Base-by-base conservation (phyloP, 1,140 invertebrate species). In the Drosophila novamexicana region DNA sequence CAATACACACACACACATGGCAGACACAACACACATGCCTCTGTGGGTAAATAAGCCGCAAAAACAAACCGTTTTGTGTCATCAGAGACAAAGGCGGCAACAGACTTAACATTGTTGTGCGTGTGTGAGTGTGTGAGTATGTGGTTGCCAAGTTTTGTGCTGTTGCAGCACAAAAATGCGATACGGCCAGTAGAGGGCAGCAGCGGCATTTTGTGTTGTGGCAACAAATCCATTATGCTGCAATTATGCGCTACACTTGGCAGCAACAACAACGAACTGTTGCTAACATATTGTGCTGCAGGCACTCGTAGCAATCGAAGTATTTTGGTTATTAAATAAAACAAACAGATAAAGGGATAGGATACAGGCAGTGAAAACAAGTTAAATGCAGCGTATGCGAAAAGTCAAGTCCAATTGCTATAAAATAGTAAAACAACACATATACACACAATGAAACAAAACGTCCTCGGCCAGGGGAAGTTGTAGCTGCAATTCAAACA, bases 251-350 rank as follows among this genome's bases (percentile, higher is more conserved):
- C 75, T 70, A 89, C 83, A 83, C 81, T 81, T 66, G 68, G 61
- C 73, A 64, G 54, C 71, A 63, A 18, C 29, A 52, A 47, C 62
- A 69, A 69, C 22, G 22, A 29, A 29, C 22, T 63, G 61, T 69
- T 34, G 63, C 14, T 10, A 18, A 64, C 34, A 65, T 37, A 45
- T 14, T 37, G 10, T 56, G 62, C 61, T 44, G 53, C 8, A 36
- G 42, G 52, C 47, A 22, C 14, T 45, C 10, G 52, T 5, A 22
- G 63, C 68, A 83, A 88, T 88, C 84, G 84, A 88, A 83, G 76
- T 83, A 79, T 83, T 86, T 89, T 83, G 83, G 83, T 88, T 89
- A 88, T 88, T 88, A 83, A 88, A 90, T 90, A 81, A 90, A 83
- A 61, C 75, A 77, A 81, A 90, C 63, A 66, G 64, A 50, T 67